Evolutionary conservation across 2,113 vertebrate genomes (phyloP).

Genomic region (Sphyrna mokarran): DNA sequence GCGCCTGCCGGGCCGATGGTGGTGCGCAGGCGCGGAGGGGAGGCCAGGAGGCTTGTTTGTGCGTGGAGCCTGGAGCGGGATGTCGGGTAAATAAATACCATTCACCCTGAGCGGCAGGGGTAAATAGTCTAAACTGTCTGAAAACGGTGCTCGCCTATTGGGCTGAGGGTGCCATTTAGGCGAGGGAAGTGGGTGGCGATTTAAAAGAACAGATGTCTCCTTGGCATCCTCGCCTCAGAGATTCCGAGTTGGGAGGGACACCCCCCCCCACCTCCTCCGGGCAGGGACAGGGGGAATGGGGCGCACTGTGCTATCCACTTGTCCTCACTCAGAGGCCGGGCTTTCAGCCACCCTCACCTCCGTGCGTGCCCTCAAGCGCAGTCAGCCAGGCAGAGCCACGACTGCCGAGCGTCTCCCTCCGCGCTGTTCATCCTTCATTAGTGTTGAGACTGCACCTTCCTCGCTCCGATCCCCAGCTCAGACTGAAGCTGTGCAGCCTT

Average conservation of each 20-base stretch:
- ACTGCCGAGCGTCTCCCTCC: too few species aligned
- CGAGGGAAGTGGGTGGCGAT: neutral
- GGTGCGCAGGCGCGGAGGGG: neutral
- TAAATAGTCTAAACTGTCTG: neutral
- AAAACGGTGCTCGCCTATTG: neutral
- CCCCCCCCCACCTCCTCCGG: neutral
- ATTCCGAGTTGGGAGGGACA: too few species aligned
- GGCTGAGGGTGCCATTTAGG: neutral
- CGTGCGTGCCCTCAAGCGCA: too few species aligned
- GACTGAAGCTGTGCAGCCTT: too few species aligned
- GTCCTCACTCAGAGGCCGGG: neutral
- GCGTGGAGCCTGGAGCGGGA: neutral
- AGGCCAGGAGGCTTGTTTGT: neutral
- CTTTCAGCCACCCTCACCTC: too few species aligned
- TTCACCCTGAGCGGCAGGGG: neutral
- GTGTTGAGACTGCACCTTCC: too few species aligned
- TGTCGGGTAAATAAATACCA: neutral
- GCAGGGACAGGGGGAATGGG: too few species aligned
- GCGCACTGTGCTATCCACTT: neutral
- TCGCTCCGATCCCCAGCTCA: too few species aligned
- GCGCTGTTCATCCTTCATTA: neutral
- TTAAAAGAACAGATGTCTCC: neutral
- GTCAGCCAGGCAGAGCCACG: too few species aligned
- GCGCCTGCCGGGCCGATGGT: neutral
- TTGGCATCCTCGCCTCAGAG: neutral